These are phyloP conservation scores for Psilanteris sp. DNA, from an alignment of 1,140 invertebrate genomes.

Conservation along the genomic window DNA sequence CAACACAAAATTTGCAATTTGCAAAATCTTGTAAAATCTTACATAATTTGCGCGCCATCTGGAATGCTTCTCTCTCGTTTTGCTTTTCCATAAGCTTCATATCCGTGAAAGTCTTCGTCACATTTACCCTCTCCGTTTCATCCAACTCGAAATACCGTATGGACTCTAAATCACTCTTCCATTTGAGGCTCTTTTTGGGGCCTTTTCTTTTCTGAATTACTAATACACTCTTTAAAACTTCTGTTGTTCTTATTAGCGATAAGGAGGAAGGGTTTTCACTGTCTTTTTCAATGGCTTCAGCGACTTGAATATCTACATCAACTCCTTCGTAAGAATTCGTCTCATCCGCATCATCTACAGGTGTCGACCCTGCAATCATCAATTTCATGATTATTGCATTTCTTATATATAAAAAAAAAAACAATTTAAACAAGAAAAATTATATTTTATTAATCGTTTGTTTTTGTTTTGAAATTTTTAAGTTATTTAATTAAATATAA, in stretches of 20 bases:
- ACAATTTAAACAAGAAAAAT: too few species aligned
- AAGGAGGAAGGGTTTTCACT: constrained; percentile 59
- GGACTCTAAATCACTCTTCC: constrained; percentile 90
- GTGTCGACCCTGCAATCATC: constrained; percentile 23
- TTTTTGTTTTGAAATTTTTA: too few species aligned
- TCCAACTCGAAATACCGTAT: constrained; percentile 94
- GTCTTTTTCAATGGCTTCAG: constrained; percentile 83
- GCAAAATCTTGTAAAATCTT: constrained; percentile 70
- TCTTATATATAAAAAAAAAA: too few species aligned
- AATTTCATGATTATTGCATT: too few species aligned
- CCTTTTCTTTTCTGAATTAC: constrained; percentile 85
- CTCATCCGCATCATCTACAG: constrained; percentile 39
- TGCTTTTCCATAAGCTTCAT: constrained; percentile 94
- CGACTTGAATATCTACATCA: constrained; percentile 40
- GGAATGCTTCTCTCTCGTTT: constrained; percentile 90
- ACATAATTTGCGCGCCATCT: constrained; percentile 87
- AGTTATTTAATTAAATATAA: background rate
- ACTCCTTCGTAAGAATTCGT: constrained; percentile 43
- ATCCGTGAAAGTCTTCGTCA: constrained; percentile 94
- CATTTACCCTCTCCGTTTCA: constrained; percentile 96
- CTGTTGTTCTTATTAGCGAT: constrained; percentile 31
- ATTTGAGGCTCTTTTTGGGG: constrained; percentile 90
- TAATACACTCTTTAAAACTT: constrained; percentile 83
- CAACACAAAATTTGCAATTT: too few species aligned
- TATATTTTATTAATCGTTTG: too few species aligned